A percentile compares a stretch with the other conserved stretches of the same genome.
Evolutionary conservation across 2,113 vertebrate genomes (phyloP).

Genomic region (Prinia subflava): DNA sequence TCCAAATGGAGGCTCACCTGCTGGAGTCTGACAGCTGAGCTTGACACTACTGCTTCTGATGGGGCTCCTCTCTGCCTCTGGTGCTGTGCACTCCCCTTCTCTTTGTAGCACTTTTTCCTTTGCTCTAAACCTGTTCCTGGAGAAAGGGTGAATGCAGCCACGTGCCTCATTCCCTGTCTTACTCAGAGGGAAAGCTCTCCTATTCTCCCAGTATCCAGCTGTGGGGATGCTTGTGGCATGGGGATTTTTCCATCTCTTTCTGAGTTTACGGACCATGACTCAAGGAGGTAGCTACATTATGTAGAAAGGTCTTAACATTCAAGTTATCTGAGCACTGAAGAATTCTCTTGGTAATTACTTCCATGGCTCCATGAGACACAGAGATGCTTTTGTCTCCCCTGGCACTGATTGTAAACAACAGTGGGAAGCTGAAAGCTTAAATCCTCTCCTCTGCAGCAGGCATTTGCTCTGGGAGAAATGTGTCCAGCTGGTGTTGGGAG

Average conservation of each 20-base stretch:
- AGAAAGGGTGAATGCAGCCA: not conserved
- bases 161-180: fast-evolving
- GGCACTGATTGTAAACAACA: not conserved
- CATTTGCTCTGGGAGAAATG: not conserved
- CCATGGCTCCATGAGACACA: not conserved
- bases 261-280: not conserved
- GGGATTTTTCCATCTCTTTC: not conserved
- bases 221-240: not conserved
- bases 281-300: not conserved
- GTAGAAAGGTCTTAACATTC: not conserved
- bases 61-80: not conserved
- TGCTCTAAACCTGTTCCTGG: not conserved
- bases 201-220: not conserved
- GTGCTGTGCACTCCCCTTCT: not conserved
- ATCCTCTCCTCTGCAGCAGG: not conserved
- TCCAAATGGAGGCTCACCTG: not conserved
- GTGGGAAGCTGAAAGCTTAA: not conserved
- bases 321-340: not conserved
- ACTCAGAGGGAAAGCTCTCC: not conserved
- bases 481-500: fast-evolving
- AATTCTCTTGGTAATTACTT: not conserved
- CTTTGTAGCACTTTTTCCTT: not conserved
- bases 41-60: not conserved
- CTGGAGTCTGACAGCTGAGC: not conserved
- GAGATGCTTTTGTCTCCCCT: not conserved